These are phyloP conservation scores for Drosophila littoralis DNA, from an alignment of 1,140 invertebrate genomes.

Conservation along the genomic window DNA sequence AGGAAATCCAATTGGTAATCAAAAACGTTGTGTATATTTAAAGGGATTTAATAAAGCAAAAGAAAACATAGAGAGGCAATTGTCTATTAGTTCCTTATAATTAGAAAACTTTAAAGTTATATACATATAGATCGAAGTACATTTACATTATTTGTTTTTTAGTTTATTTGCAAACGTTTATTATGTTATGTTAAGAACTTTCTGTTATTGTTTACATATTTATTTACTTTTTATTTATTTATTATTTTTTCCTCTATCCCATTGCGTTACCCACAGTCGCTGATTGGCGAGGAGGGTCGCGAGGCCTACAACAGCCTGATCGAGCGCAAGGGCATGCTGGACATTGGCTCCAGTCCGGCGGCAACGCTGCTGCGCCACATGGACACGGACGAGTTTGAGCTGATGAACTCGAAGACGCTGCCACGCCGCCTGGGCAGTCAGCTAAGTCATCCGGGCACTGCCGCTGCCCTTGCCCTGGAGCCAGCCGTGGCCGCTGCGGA, in stretches of 20 bases:
- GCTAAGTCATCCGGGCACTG: constrained; percentile 24
- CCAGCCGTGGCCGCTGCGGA: neutral
- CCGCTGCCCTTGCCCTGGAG: neutral
- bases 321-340: constrained; percentile 86
- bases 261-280: constrained; percentile 85
- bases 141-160: constrained; percentile 21
- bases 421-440: constrained; percentile 53
- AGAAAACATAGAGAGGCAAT: constrained; percentile 11
- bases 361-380: constrained; percentile 69
- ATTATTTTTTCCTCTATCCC: constrained; percentile 29
- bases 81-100: constrained; percentile 17
- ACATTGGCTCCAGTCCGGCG: constrained; percentile 69
- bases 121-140: too few relatives aligned
- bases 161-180: too few relatives aligned
- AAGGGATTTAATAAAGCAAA: constrained; percentile 78
- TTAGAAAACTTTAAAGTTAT: too few relatives aligned
- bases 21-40: constrained; percentile 82
- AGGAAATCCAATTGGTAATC: constrained; percentile 71
- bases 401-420: constrained; percentile 65
- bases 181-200: too few relatives aligned
- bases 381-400: constrained; percentile 78
- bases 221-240: constrained; percentile 27
- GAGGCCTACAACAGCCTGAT: constrained; percentile 96
- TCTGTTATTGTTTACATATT: neutral
- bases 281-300: constrained; percentile 92